Conservation (phyloP, 2,797 vertebrate genomes). For the Pagetopsis macropterus region DNA sequence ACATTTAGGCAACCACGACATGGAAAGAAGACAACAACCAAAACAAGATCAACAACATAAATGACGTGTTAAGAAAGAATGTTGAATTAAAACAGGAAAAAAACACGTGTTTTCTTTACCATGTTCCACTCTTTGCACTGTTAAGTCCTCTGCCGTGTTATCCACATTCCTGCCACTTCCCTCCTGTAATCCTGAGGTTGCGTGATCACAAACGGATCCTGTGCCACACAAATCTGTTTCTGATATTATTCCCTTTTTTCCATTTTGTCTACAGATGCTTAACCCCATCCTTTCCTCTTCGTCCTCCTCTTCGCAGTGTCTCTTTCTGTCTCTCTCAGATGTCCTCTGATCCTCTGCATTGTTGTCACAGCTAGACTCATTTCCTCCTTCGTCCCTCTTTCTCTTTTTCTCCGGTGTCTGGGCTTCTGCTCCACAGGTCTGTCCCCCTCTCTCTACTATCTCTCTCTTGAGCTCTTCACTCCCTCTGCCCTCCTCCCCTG, state of each 20-base stretch:
- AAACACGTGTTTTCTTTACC: slow-evolving; percentile 15
- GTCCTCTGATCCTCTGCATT: no score
- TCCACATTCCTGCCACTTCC: slow-evolving; percentile 1
- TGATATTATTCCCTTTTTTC: not conserved
- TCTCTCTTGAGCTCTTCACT: slow-evolving; percentile 11
- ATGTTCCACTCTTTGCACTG: slow-evolving; percentile 18
- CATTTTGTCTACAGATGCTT: not conserved
- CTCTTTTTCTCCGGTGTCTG: slow-evolving; percentile 34
- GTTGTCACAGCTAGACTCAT: no score
- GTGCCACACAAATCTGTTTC: not conserved
- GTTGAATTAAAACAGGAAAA: not conserved
- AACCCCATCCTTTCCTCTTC: slow-evolving; percentile 1
- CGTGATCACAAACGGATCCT: not conserved
- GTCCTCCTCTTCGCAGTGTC: no score
- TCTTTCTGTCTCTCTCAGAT: no score
- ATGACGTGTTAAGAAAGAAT: not conserved
- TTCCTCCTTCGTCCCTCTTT: slow-evolving; percentile 30
- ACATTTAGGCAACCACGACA: not conserved
- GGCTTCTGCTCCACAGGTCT: not conserved
- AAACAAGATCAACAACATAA: not conserved
- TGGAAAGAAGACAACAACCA: not conserved
- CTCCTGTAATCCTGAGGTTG: slow-evolving; percentile 6
- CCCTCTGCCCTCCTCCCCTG: slow-evolving; percentile 1
- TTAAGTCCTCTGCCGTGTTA: not conserved
- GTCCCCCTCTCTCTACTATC: not conserved